Evolutionary conservation across 2,113 vertebrate genomes (phyloP).

Genomic region (Haemorhous mexicanus): DNA sequence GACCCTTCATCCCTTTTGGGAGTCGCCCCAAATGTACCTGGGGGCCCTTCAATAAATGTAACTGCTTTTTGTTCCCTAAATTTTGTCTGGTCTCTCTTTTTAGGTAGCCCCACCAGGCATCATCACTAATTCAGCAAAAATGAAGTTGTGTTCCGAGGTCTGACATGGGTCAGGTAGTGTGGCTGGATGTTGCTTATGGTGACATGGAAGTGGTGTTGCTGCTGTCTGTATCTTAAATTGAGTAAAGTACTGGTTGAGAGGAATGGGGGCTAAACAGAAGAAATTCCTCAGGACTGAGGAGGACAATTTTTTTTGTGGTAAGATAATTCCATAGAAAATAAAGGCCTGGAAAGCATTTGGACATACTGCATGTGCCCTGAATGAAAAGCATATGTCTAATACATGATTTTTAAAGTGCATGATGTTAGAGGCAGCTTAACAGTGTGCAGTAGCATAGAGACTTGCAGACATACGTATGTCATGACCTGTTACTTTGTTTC

Average conservation of each 20-base stretch:
- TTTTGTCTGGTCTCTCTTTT: not conserved
- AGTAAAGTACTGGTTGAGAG: not conserved
- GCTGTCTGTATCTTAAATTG: not conserved
- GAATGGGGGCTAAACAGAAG: not conserved
- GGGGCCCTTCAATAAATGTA: too few species aligned
- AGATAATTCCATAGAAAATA: not conserved
- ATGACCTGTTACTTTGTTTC: not conserved
- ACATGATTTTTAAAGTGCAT: not conserved
- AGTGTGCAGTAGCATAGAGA: not conserved
- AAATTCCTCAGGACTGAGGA: not conserved
- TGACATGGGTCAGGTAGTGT: not conserved
- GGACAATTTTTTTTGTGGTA: not conserved
- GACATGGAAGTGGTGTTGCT: not conserved
- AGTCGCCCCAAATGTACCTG: too few species aligned
- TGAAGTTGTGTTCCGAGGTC: not conserved
- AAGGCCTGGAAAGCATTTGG: not conserved
- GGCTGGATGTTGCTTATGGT: not conserved
- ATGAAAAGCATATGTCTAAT: not conserved
- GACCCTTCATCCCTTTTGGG: rapidly evolving
- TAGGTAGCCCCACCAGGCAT: not conserved
- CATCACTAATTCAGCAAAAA: not conserved
- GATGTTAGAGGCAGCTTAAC: not conserved
- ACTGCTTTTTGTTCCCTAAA: not conserved
- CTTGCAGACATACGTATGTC: not conserved
- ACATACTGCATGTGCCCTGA: not conserved